Evolutionary conservation across 2,888 invertebrate genomes (phyloP).

Genomic region (Drosophila infuscata): DNA sequence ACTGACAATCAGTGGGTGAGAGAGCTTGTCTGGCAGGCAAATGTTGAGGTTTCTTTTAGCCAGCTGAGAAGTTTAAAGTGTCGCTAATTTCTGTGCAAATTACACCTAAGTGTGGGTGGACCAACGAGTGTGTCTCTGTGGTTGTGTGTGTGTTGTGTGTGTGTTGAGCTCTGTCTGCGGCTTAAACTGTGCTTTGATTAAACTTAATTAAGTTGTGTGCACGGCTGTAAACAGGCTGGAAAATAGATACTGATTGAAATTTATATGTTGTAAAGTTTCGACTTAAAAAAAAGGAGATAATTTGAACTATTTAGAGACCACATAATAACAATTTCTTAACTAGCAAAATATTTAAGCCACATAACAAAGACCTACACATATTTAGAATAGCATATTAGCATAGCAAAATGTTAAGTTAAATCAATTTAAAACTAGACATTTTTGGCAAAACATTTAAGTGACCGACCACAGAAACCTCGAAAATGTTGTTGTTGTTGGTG

Average conservation of each 20-base stretch:
- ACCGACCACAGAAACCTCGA: conserved; percentile 39
- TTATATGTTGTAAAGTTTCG: background rate
- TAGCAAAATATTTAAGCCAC: conserved; percentile 3
- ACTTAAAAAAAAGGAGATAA: background rate
- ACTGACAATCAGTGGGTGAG: conserved; percentile 26
- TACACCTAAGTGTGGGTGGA: conserved; percentile 43
- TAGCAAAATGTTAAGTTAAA: background rate
- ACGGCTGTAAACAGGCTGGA: background rate
- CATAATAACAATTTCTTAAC: background rate
- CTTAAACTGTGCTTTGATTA: conserved; percentile 50
- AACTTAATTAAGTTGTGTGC: conserved; percentile 63
- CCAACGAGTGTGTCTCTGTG: background rate
- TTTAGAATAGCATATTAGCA: background rate
- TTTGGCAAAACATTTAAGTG: conserved; percentile 42
- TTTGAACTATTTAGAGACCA: background rate
- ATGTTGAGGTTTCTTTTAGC: conserved; percentile 41
- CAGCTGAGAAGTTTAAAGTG: conserved; percentile 47
- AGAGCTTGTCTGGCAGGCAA: conserved; percentile 43
- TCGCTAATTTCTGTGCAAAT: conserved; percentile 68
- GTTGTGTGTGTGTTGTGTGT: conserved; percentile 18
- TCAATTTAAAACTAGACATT: conserved; percentile 42
- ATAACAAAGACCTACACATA: background rate
- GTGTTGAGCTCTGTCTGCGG: conserved; percentile 48
- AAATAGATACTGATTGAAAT: background rate
- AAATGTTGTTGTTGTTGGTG: conserved; percentile 24